Evolutionary conservation across 2,113 vertebrate genomes (phyloP), one percentile per base, ranked within the genome.

Genomic region (Oncorhynchus clarkii): DNA sequence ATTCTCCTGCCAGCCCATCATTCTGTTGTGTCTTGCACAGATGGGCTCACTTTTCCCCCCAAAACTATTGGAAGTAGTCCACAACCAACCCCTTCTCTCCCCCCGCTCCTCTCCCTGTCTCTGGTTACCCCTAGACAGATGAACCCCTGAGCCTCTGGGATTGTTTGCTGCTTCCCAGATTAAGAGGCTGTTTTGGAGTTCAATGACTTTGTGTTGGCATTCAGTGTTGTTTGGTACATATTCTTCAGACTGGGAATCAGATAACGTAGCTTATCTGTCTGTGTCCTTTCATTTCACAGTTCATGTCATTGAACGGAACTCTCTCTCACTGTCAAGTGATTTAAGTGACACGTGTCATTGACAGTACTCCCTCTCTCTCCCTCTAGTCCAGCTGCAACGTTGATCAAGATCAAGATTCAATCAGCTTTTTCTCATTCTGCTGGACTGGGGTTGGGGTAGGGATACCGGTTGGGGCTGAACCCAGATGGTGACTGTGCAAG

Each of bases 1-100:
- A 60, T 39, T 68, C 49, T 29, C 31, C 73, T 83, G 81, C 86
- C 84, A 88, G 82, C 77, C 75, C 85, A 69, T 79, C 79, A 75
- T 60, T 87, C 80, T 72, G 31, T 76, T 85, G 83, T 72, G 82
- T 74, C 74, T 66, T 59, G 51, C 71, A 80, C 77, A 86, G 76
- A 88, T 79, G 78, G 72, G 80, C 67, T 74, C 34, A 74, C 39
- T 45, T 11, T 2, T 1, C 45, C 75, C 75, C 29, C 69, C 16
- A 51, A 83, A 82, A 71, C 62, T 73, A 73, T n/a, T 76, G 75
- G 74, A 45, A 59, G 80, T 59, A 80, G 79, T 85, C 73, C 29
- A 88, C 84, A 78, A 24, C 83, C 71, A 81, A 84, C 72, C 77
- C 45, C 71, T 59, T 27, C 45, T 67, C 39, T 5, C 39, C 45